A percentile compares a stretch with the other conserved stretches of the same genome.
Evolutionary conservation across 1,140 invertebrate species (phyloP).

Genomic region (Rhysida immarginata): DNA sequence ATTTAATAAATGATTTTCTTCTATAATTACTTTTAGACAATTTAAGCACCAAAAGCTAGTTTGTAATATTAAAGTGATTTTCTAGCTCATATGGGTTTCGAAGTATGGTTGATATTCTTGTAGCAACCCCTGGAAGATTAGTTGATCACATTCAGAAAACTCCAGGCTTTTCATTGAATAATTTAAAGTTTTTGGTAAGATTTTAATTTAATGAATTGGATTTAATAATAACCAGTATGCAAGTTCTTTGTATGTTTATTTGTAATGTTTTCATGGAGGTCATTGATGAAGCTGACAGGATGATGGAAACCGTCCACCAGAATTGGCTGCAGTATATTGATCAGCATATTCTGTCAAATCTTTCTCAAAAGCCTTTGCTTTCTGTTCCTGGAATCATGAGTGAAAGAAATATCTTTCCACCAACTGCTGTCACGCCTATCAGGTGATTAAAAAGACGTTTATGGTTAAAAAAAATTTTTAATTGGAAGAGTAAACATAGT

Average conservation of each 20-base stretch:
- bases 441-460: not conserved
- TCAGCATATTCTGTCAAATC: constrained; percentile 17
- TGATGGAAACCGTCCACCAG: constrained; percentile 76
- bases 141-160: constrained; percentile 82
- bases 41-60: no score
- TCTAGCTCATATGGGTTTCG: constrained; percentile 8
- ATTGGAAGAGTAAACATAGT: not conserved
- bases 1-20: no score
- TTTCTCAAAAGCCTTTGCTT: not conserved
- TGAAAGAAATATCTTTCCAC: not conserved
- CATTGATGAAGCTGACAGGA: constrained; percentile 90
- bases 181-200: constrained; percentile 63
- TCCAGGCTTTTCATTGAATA: constrained; percentile 61
- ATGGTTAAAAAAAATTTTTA: not conserved
- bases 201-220: not conserved
- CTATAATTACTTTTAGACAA: no score
- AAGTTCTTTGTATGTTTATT: no score
- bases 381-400: not conserved
- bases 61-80: no score
- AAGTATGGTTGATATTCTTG: constrained; percentile 59
- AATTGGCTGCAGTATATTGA: constrained; percentile 66
- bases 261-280: constrained; percentile 20
- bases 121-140: constrained; percentile 82
- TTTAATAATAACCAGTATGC: no score
- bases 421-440: not conserved